Evolutionary conservation across 2,888 invertebrate species (phyloP).

Genomic region (Eupithecia subfuscata): DNA sequence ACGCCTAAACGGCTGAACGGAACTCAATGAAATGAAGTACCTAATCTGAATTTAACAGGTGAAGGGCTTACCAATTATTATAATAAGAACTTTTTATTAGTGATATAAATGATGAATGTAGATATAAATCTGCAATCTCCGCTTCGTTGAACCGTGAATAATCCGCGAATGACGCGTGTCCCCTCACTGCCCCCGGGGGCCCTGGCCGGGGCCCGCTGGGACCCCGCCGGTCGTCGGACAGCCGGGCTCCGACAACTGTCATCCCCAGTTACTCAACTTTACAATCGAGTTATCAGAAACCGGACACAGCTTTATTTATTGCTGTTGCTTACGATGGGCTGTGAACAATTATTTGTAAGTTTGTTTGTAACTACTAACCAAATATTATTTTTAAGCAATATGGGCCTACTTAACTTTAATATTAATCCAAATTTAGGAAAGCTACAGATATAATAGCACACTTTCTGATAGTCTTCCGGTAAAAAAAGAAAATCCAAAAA

Average conservation of each 20-base stretch:
- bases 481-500: no score
- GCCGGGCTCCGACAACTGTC: not conserved
- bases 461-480: no score
- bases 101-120: no score
- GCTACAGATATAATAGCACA: no score
- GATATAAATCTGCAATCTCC: not conserved
- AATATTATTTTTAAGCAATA: no score
- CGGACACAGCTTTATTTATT: not conserved
- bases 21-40: no score
- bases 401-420: no score
- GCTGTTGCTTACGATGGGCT: not conserved
- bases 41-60: no score
- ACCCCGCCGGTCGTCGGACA: not conserved
- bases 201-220: not conserved
- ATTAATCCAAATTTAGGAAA: no score
- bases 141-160: constrained; percentile 1
- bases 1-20: no score
- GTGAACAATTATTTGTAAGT: not conserved
- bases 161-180: not conserved
- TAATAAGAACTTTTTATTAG: not conserved
- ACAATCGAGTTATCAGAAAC: not conserved
- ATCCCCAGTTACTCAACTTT: not conserved
- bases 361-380: no score
- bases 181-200: not conserved
- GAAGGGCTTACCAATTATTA: no score